Conservation (phyloP, 2,797 vertebrate species). For the Gambusia yucatana region DNA sequence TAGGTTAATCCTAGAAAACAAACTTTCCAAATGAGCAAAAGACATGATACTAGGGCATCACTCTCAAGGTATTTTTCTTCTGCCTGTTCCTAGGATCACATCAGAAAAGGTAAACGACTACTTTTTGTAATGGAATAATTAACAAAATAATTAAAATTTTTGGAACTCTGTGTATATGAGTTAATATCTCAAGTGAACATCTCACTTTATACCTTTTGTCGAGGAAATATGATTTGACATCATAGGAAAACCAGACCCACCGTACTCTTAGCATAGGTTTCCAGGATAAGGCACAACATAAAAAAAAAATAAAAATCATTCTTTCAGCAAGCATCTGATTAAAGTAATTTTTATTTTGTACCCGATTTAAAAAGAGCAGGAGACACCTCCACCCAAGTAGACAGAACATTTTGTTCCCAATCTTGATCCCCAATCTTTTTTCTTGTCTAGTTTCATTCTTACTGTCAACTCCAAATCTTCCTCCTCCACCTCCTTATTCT, state of each 20-base stretch:
- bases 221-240: neutral
- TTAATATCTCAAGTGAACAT: neutral
- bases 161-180: neutral
- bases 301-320: neutral
- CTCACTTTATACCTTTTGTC: neutral
- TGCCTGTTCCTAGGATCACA: neutral
- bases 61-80: neutral
- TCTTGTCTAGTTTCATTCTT: slow-evolving; percentile 36
- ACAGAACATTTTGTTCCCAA: slow-evolving; percentile 36
- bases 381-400: slow-evolving; percentile 23
- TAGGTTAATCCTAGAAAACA: neutral
- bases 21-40: neutral
- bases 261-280: neutral
- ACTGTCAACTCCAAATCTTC: slow-evolving; percentile 51
- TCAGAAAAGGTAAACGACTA: neutral
- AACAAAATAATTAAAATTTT: neutral
- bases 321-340: neutral
- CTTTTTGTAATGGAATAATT: neutral
- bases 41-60: neutral
- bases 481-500: slow-evolving; percentile 57
- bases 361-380: slow-evolving; percentile 46
- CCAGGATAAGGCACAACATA: neutral
- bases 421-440: slow-evolving; percentile 37
- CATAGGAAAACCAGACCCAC: neutral
- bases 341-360: slow-evolving; percentile 39